Evolutionary conservation across 1,140 invertebrate species (phyloP).

Genomic region (Caerostris darwini): DNA sequence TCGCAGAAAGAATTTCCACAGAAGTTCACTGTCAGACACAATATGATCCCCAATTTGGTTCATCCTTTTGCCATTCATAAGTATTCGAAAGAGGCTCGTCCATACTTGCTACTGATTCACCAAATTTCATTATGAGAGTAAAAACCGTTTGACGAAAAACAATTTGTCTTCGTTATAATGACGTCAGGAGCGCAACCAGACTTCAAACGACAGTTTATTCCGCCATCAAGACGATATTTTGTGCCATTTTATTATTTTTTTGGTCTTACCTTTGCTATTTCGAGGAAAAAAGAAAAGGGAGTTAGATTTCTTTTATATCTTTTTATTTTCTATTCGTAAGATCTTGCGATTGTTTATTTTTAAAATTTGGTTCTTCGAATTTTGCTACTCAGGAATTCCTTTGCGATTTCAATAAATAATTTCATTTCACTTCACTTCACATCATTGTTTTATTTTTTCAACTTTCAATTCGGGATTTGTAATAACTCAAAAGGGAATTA

Average conservation of each 20-base stretch:
- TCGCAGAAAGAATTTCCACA: background rate
- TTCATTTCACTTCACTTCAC: constrained; percentile 26
- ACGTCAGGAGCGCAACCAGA: constrained; percentile 38
- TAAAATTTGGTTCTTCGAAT: constrained; percentile 20
- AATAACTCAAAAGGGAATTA: background rate
- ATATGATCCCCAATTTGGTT: constrained; percentile 16
- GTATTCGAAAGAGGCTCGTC: background rate
- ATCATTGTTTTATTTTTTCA: background rate
- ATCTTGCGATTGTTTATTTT: constrained; percentile 15
- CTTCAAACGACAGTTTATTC: constrained; percentile 55
- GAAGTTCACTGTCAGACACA: background rate
- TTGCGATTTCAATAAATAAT: constrained; percentile 57
- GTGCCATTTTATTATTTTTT: background rate
- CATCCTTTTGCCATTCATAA: background rate
- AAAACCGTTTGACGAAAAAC: constrained; percentile 50
- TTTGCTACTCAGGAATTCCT: constrained; percentile 11
- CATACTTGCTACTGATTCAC: background rate
- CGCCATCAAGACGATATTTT: constrained; percentile 25
- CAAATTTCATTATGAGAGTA: constrained; percentile 29
- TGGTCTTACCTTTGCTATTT: background rate
- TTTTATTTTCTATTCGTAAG: too few relatives aligned
- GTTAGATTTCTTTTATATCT: constrained; percentile 11
- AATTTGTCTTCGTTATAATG: constrained; percentile 63
- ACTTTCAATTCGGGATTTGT: background rate
- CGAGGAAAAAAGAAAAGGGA: background rate